phyloP scores from a whole-genome alignment of 2,888 invertebrate genomes.

The Spicauda simplicius region DNA sequence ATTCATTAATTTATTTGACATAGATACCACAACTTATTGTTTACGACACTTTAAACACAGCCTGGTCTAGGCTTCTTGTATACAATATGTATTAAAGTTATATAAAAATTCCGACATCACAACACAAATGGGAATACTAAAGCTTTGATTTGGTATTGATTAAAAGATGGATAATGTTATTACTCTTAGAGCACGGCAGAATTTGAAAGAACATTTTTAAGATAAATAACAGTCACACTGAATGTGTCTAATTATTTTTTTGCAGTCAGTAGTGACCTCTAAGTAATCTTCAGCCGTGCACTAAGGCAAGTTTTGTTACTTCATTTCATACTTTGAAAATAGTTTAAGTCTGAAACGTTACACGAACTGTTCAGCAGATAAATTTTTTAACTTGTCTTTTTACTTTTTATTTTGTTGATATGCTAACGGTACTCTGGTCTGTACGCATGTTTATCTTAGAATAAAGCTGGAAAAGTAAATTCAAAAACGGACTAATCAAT shows the following conservation, averaged over 20 bases:
- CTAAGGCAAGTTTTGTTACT: slow-evolving; percentile 11
- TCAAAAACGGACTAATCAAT: slow-evolving; percentile 53
- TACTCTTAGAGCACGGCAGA: slow-evolving; percentile 25
- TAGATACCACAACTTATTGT: slow-evolving; percentile 56
- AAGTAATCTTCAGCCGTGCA: slow-evolving; percentile 14
- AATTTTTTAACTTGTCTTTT: slow-evolving; percentile 1
- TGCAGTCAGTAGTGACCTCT: slow-evolving; percentile 2
- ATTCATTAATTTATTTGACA: slow-evolving; percentile 69
- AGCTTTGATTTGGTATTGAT: slow-evolving; percentile 83
- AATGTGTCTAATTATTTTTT: not conserved
- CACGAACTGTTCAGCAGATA: not conserved
- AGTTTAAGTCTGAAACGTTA: slow-evolving; percentile 15
- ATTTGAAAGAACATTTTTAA: not conserved
- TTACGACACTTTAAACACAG: slow-evolving; percentile 45
- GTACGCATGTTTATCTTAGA: slow-evolving; percentile 49
- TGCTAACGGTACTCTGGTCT: slow-evolving; percentile 65
- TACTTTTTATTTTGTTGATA: slow-evolving; percentile 46
- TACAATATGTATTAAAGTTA: slow-evolving; percentile 40
- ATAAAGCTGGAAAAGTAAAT: slow-evolving; percentile 23
- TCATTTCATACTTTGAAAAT: slow-evolving; percentile 2
- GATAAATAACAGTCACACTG: not conserved
- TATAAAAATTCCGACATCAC: slow-evolving; percentile 49
- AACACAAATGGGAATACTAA: slow-evolving; percentile 62
- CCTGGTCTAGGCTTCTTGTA: slow-evolving; percentile 47
- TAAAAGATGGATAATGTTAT: slow-evolving; percentile 60